Base-by-base conservation (phyloP, 1,140 invertebrate species). In the Eriosoma lanigerum region DNA sequence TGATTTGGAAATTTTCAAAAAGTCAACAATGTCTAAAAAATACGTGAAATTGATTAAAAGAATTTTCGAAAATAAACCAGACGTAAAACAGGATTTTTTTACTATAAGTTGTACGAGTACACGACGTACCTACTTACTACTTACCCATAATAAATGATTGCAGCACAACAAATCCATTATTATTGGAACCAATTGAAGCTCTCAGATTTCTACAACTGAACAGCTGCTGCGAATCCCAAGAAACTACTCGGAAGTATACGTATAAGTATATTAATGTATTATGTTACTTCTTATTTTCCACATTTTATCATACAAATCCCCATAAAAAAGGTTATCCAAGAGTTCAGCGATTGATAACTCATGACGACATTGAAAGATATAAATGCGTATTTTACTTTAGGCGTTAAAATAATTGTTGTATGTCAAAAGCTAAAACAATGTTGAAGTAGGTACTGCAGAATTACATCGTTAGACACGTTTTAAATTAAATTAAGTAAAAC, bases 101-200 rank as follows among this genome's bases (percentile, higher is more conserved):
- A 3, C 21, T 44, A 64, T 1, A 19, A 10, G 4, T 15, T 15
- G 62, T 10, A 64, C 26, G 2, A 38, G n/a, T 44, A 64, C 19
- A 62, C 60, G 21, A 48, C 60, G 29, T 38, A 19, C 54, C 21
- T 24, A 15, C 4, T 24, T n/a, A n/a, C n/a, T n/a, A n/a, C n/a
- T n/a, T 24, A 58, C 24, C 56, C 56, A 50, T 70, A 72, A 72
- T 52, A 68, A 52, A n/a, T 52, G 29, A 29, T 72, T 29, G 46
- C 66, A 26, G 15, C 44, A 24, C 66, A 50, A 44, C 15, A 26
- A 48, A 70, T 48, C 38, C 64, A 68, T 46, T 50, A 72, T 44
- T 21, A 64, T 64, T 29, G 38, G 24, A 50, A 32, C 29, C 9
- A 24, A 29, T n/a, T 50, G 17, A 52, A 72, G 46, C 48, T 72